A percentile compares a stretch with the other conserved stretches of the same genome.
Evolutionary conservation across 2,113 vertebrate genomes (phyloP).

Genomic region (Oenanthe oenanthe): DNA sequence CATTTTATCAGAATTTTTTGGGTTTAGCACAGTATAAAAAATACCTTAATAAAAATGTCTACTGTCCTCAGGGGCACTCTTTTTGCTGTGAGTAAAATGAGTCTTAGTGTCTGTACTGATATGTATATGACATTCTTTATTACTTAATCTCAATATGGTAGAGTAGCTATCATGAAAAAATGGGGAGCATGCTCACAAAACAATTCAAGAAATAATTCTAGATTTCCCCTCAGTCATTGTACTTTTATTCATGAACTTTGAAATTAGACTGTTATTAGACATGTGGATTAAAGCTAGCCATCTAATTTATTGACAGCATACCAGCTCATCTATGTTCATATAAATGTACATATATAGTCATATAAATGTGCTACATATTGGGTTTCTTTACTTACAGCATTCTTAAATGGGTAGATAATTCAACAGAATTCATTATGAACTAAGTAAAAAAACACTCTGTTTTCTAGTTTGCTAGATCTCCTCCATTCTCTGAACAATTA

Average conservation of each 20-base stretch:
- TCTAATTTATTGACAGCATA: neutral
- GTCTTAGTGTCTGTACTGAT: neutral
- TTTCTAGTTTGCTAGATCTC: neutral
- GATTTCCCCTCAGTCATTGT: neutral
- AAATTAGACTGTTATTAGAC: neutral
- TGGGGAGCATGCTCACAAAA: accelerated
- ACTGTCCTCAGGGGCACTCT: accelerated
- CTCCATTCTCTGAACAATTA: neutral
- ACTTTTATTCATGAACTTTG: neutral
- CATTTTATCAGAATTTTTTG: neutral
- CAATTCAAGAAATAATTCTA: neutral
- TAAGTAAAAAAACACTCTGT: accelerated
- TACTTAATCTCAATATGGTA: neutral
- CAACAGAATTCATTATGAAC: neutral
- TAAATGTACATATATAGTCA: neutral
- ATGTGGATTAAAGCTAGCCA: neutral
- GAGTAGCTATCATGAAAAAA: neutral
- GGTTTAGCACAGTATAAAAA: neutral
- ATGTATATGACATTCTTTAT: neutral
- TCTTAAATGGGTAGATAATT: neutral
- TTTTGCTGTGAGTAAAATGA: neutral
- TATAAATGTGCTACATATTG: neutral
- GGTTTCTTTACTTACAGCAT: neutral
- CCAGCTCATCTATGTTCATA: neutral
- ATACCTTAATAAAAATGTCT: neutral